Evolutionary conservation across 2,113 vertebrate species (phyloP).

Genomic region (Hiodon alosoides): DNA sequence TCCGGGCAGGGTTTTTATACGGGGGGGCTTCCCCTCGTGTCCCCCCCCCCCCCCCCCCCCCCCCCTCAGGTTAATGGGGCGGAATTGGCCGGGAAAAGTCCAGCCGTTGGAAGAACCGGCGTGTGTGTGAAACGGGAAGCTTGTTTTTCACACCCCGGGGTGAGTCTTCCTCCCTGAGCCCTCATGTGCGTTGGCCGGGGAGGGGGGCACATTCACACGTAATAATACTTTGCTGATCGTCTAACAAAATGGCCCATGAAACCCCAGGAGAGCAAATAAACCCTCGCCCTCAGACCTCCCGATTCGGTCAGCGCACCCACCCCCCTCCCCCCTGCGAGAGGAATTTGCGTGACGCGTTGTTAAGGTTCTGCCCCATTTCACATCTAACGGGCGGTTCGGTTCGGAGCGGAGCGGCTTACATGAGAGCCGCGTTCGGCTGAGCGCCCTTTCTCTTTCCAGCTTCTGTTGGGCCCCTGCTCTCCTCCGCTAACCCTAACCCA

Average conservation of each 20-base stretch:
- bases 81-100: conserved; percentile 38
- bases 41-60: too few species aligned
- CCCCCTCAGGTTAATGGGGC: conserved; percentile 40
- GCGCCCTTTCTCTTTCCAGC: neutral
- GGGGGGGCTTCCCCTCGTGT: too few species aligned
- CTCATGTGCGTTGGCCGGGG: conserved; percentile 7
- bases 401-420: too few species aligned
- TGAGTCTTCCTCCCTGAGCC: neutral
- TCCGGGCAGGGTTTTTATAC: too few species aligned
- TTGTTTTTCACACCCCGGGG: conserved; percentile 45
- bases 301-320: conserved; percentile 30
- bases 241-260: conserved; percentile 62
- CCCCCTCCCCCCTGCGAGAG: conserved; percentile 10
- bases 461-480: conserved; percentile 35
- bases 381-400: conserved; percentile 45
- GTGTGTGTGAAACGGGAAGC: conserved; percentile 59
- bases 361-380: conserved; percentile 53
- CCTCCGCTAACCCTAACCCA: conserved; percentile 36
- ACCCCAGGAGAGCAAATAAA: conserved; percentile 60
- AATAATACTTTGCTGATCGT: conserved; percentile 61
- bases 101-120: conserved; percentile 46
- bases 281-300: conserved; percentile 43
- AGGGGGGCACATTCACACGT: conserved; percentile 52
- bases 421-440: too few species aligned
- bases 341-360: conserved; percentile 36